A percentile compares a stretch with the other conserved stretches of the same genome.
Conservation (phyloP, 2,888 invertebrate species). For the Polymixis flavicincta region DNA sequence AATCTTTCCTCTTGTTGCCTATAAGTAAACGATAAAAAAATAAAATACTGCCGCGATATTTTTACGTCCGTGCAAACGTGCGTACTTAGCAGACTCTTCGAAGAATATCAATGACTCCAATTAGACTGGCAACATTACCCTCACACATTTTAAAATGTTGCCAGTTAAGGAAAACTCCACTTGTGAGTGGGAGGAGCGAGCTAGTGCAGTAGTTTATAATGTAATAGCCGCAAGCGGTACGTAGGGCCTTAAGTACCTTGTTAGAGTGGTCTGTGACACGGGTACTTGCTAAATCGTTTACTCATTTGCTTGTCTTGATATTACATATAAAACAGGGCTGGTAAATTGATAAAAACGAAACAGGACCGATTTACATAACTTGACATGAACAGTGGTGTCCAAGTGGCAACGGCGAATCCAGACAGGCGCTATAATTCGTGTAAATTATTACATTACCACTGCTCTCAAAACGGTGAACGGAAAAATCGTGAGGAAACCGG, state of each 20-base stretch:
- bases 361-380: background rate
- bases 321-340: constrained; percentile 29
- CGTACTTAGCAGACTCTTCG: too few relatives aligned
- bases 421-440: too few relatives aligned
- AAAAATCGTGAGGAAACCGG: too few relatives aligned
- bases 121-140: constrained; percentile 10
- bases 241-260: constrained; percentile 48
- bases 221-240: constrained; percentile 45
- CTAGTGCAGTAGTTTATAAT: constrained; percentile 39
- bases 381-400: too few relatives aligned
- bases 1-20: too few relatives aligned
- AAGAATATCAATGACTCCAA: background rate
- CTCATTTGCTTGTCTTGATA: constrained; percentile 54
- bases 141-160: constrained; percentile 40
- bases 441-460: too few relatives aligned
- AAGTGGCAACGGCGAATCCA: too few relatives aligned
- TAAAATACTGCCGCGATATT: too few relatives aligned
- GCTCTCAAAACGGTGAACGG: too few relatives aligned
- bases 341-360: constrained; percentile 24
- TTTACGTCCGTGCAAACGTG: too few relatives aligned
- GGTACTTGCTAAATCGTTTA: constrained; percentile 49
- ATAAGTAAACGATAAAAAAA: too few relatives aligned
- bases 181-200: constrained; percentile 53
- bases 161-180: constrained; percentile 53
- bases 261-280: constrained; percentile 55